Evolutionary conservation across 1,140 invertebrate species (phyloP), one percentile per base, ranked within the genome.

Genomic region (Hetaerina americana): DNA sequence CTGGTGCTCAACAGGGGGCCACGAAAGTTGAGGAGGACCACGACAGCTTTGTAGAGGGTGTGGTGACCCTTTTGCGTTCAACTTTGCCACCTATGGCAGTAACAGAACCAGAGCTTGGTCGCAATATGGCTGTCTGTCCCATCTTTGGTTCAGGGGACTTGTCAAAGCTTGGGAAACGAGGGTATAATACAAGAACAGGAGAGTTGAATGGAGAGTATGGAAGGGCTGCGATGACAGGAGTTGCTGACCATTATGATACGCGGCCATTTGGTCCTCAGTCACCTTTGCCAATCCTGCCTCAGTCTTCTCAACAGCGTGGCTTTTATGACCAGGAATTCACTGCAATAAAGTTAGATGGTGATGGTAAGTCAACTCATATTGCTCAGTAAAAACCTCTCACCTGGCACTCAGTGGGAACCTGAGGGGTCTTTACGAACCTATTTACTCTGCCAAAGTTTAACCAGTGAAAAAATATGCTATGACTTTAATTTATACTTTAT

Each of bases 321-420:
- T 96, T 95, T 79, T 97, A 96, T 76, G 92, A 94, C 81, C 92
- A 96, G 84, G 94, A 97, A 82, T 97, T 97, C 80, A 88, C 90
- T 27, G 87, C 92, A 27, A 86, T 92, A 8, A 86, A 88, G 76
- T 86, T 92, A 73, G 90, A 91, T 72, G 83, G 82, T 73, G 88
- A 89, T 75, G 72, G 73, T 68, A 68, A 5, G 40, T 12, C 15
- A 5, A 18, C 2, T 57, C n/a, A n/a, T n/a, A 18, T 10, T 5
- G 2, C 10, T 5, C 40, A 57, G 40, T 57, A 57, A 57, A n/a
- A n/a, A n/a, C n/a, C n/a, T n/a, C n/a, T n/a, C n/a, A n/a, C n/a
- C n/a, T n/a, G n/a, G n/a, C n/a, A n/a, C n/a, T n/a, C n/a, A n/a
- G n/a, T n/a, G n/a, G n/a, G n/a, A n/a, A n/a, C n/a, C n/a, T n/a